These are phyloP conservation scores for Epinotia nisella DNA, from an alignment of 2,888 invertebrate species.

Conservation along the genomic window DNA sequence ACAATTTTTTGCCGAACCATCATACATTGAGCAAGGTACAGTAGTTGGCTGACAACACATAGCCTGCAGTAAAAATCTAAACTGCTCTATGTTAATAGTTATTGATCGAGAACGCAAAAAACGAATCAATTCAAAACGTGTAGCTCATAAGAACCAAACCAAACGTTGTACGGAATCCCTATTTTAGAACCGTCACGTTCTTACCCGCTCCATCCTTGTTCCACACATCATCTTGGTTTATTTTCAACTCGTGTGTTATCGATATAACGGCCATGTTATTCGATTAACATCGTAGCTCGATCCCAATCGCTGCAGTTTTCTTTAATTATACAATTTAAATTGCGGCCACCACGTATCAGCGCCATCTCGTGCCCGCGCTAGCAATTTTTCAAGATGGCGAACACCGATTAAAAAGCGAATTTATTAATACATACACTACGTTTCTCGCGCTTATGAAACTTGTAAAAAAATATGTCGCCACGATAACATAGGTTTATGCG, in stretches of 20 bases:
- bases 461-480: slow-evolving; percentile 74
- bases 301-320: slow-evolving; percentile 73
- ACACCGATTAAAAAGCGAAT: slow-evolving; percentile 72
- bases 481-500: slow-evolving; percentile 76
- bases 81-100: not conserved
- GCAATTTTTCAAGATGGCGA: slow-evolving; percentile 76
- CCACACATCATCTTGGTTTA: slow-evolving; percentile 47
- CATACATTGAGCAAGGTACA: not conserved
- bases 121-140: not conserved
- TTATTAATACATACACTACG: slow-evolving; percentile 71
- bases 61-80: not conserved
- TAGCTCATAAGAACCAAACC: slow-evolving; percentile 1
- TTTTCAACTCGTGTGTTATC: slow-evolving; percentile 56
- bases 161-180: slow-evolving; percentile 20
- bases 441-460: slow-evolving; percentile 66
- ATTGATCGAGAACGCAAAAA: slow-evolving; percentile 2
- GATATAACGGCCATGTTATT: slow-evolving; percentile 64
- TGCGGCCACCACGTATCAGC: slow-evolving; percentile 68
- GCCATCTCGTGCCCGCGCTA: slow-evolving; percentile 71
- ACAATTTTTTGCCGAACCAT: too few species aligned
- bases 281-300: slow-evolving; percentile 74
- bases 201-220: slow-evolving; percentile 52
- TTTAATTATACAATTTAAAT: slow-evolving; percentile 83
- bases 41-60: not conserved
- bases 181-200: slow-evolving; percentile 7